These are phyloP conservation scores for Gymnocheta viridis DNA, from an alignment of 2,888 invertebrate species.

Conservation along the genomic window DNA sequence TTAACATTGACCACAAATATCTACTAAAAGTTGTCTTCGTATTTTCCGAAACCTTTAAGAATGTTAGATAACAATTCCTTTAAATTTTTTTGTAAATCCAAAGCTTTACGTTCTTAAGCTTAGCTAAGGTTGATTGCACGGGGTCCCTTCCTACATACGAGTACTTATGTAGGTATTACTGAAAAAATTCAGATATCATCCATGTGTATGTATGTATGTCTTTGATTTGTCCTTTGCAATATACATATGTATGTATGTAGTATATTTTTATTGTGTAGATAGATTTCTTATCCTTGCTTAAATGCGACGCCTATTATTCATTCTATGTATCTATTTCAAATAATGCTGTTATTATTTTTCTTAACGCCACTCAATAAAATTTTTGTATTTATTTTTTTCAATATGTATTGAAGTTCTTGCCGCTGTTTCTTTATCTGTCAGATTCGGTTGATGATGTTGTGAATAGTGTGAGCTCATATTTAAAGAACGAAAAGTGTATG, in stretches of 20 bases:
- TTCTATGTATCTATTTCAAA: background rate
- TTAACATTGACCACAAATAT: background rate
- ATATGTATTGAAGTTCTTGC: constrained; percentile 10
- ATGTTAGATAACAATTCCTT: too few relatives aligned
- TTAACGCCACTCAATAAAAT: background rate
- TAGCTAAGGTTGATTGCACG: too few relatives aligned
- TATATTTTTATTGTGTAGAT: too few relatives aligned
- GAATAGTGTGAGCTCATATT: constrained; percentile 50
- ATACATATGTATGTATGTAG: too few relatives aligned
- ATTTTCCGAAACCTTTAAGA: too few relatives aligned
- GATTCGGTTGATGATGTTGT: constrained; percentile 26
- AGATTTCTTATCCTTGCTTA: background rate
- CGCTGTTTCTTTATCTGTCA: background rate
- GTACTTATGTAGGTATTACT: too few relatives aligned
- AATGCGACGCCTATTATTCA: background rate
- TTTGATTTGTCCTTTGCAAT: too few relatives aligned
- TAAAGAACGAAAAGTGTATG: background rate
- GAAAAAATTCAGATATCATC: too few relatives aligned
- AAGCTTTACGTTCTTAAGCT: too few relatives aligned
- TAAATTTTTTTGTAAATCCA: too few relatives aligned
- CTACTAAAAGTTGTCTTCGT: background rate
- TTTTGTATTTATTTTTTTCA: background rate
- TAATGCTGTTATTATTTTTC: background rate
- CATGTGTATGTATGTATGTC: too few relatives aligned
- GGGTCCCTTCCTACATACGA: too few relatives aligned